A percentile compares a stretch with the other conserved stretches of the same genome.
These are phyloP conservation scores for Galeruca laticollis DNA, from an alignment of 2,888 invertebrate genomes.

Conservation along the genomic window DNA sequence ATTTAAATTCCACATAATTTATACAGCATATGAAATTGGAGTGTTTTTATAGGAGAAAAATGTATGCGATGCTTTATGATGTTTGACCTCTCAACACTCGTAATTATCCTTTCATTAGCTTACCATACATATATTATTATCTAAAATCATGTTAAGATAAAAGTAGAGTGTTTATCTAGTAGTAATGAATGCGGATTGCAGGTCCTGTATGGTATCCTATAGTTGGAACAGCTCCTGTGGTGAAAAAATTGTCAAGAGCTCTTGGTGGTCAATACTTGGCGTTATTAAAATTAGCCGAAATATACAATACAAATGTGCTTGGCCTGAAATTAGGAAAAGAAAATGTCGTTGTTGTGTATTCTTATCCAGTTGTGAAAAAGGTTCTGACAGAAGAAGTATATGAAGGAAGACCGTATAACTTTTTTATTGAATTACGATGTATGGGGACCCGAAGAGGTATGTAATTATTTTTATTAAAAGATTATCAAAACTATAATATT, in stretches of 20 bases:
- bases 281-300: slow-evolving; percentile 66
- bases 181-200: too few species aligned
- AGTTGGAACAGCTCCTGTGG: slow-evolving; percentile 62
- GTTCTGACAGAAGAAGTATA: slow-evolving; percentile 72
- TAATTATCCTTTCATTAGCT: too few species aligned
- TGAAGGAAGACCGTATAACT: slow-evolving; percentile 76
- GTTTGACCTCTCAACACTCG: too few species aligned
- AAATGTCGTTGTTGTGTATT: slow-evolving; percentile 70
- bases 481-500: too few species aligned
- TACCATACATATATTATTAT: too few species aligned
- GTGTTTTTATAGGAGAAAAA: too few species aligned
- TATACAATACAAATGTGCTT: slow-evolving; percentile 69
- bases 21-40: too few species aligned
- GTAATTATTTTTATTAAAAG: too few species aligned
- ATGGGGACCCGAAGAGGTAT: slow-evolving; percentile 73
- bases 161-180: background rate
- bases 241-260: slow-evolving; percentile 61
- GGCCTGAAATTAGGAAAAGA: slow-evolving; percentile 72
- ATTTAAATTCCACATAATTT: too few species aligned
- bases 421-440: slow-evolving; percentile 73
- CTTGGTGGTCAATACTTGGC: slow-evolving; percentile 70
- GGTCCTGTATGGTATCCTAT: slow-evolving; percentile 68
- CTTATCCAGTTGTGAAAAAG: slow-evolving; percentile 68
- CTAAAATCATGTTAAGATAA: background rate
- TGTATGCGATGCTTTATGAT: too few species aligned